These are phyloP conservation scores for Cavia aperea DNA, from an alignment of 2,113 vertebrate genomes.

Conservation along the genomic window DNA sequence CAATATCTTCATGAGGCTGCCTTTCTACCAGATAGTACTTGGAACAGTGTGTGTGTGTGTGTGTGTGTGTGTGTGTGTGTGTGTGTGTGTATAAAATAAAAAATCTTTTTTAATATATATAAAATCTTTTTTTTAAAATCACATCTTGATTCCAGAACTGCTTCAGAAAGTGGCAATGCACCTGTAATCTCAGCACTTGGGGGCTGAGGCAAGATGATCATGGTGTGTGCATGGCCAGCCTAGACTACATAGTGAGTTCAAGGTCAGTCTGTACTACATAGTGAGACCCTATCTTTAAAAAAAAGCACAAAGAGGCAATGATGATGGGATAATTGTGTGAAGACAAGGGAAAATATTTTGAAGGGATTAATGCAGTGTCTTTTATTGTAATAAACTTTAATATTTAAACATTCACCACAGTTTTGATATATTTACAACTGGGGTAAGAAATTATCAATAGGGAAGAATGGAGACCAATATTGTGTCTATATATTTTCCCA, in stretches of 20 bases:
- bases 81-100: no score
- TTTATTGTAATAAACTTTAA: background rate
- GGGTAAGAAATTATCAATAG: background rate
- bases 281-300: no score
- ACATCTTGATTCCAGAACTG: background rate
- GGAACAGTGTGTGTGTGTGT: background rate
- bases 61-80: no score
- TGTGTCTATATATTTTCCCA: background rate
- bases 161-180: background rate
- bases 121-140: background rate
- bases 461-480: background rate
- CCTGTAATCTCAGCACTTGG: no score
- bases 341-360: background rate
- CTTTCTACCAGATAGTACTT: background rate
- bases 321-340: background rate
- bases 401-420: background rate
- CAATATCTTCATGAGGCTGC: background rate
- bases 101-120: background rate
- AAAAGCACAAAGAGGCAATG: no score
- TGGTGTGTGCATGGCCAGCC: no score
- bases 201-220: no score
- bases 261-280: no score
- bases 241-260: no score
- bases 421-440: background rate
- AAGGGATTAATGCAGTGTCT: background rate